Evolutionary conservation across 1,140 invertebrate species (phyloP).

Genomic region (Zaprionus davidi): DNA sequence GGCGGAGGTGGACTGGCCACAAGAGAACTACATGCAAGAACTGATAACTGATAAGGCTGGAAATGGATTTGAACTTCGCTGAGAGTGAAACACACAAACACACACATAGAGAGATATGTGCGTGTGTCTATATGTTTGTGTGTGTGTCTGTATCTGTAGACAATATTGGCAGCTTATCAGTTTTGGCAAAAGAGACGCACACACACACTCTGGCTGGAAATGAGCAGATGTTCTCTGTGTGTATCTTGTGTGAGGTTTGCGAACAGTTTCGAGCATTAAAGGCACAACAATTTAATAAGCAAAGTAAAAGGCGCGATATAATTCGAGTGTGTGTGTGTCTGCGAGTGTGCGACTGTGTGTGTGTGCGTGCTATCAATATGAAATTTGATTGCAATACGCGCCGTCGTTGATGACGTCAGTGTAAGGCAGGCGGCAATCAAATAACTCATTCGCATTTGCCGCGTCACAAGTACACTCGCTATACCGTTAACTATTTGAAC

Average conservation of each 20-base stretch:
- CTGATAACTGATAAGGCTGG: constrained; percentile 60
- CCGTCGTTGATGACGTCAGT: constrained; percentile 38
- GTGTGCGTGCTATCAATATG: constrained; percentile 21
- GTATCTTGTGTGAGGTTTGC: constrained; percentile 22
- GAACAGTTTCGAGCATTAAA: constrained; percentile 36
- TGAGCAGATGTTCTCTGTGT: constrained; percentile 38
- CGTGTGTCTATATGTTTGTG: constrained; percentile 12
- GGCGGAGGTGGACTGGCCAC: constrained; percentile 31
- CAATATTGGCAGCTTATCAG: constrained; percentile 46
- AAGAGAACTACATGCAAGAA: constrained; percentile 75
- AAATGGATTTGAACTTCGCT: constrained; percentile 81
- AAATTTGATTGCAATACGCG: constrained; percentile 45
- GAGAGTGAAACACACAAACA: constrained; percentile 36
- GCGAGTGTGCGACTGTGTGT: neutral
- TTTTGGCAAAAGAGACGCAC: constrained; percentile 42
- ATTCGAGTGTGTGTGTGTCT: neutral
- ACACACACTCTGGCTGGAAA: constrained; percentile 11
- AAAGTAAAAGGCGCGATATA: constrained; percentile 46
- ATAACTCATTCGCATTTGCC: constrained; percentile 1
- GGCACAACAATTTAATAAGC: constrained; percentile 28
- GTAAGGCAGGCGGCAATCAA: constrained; percentile 15
- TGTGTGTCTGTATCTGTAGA: constrained; percentile 30
- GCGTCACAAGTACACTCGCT: constrained; percentile 9
- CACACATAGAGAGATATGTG: constrained; percentile 7
- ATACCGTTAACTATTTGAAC: neutral